Evolutionary conservation across 2,797 vertebrate genomes (phyloP).

Genomic region (Pseudochaenichthys georgianus): DNA sequence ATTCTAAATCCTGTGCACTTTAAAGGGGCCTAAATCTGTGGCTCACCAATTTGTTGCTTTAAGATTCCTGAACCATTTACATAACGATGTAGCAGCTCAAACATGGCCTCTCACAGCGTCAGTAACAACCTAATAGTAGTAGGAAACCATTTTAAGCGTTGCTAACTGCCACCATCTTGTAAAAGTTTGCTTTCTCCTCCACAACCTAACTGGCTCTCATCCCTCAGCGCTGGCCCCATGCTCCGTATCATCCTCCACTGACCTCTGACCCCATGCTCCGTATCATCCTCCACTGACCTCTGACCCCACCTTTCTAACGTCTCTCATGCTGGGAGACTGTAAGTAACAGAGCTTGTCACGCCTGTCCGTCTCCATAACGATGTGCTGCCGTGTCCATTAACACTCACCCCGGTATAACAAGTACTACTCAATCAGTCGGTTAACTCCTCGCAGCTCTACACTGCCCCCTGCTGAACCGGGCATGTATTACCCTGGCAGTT

Average conservation of each 20-base stretch:
- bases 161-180: conserved; percentile 42
- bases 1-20: neutral
- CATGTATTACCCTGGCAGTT: conserved; percentile 13
- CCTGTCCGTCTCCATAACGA: conserved; percentile 19
- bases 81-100: conserved; percentile 20
- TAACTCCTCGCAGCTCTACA: conserved; percentile 22
- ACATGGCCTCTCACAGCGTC: neutral
- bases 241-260: conserved; percentile 88
- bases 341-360: conserved; percentile 70
- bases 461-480: conserved; percentile 51
- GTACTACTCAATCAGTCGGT: neutral
- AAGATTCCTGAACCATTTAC: conserved; percentile 20
- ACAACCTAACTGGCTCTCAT: conserved; percentile 73
- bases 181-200: conserved; percentile 32
- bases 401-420: conserved; percentile 9
- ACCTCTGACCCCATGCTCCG: conserved; percentile 81
- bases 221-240: conserved; percentile 83
- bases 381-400: conserved; percentile 48
- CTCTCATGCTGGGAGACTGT: conserved; percentile 77
- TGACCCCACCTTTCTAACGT: conserved; percentile 75
- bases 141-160: conserved; percentile 8
- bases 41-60: conserved; percentile 22
- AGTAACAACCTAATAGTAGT: conserved; percentile 12
- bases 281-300: conserved; percentile 87
- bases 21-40: conserved; percentile 5